Evolutionary conservation across 1,140 invertebrate species (phyloP).

Genomic region (Orchestia grillus): DNA sequence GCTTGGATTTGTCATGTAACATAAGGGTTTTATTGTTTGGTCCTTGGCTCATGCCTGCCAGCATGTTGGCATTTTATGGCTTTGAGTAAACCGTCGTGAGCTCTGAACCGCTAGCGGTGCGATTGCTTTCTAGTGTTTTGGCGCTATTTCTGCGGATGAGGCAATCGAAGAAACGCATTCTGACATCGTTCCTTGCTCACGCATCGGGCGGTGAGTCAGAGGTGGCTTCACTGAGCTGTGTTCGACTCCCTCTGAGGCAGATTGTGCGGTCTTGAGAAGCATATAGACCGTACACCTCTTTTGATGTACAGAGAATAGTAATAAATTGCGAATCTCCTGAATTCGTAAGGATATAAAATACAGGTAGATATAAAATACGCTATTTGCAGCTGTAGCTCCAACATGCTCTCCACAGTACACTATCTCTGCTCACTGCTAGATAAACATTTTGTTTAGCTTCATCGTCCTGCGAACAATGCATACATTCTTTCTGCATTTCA

Average conservation of each 20-base stretch:
- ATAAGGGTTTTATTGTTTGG: neutral
- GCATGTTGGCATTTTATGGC: neutral
- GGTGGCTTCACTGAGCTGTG: neutral
- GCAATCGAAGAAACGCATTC: constrained; percentile 11
- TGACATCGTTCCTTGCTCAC: neutral
- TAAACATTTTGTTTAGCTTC: neutral
- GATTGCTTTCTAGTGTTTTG: neutral
- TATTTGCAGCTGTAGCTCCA: neutral
- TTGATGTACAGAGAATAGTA: neutral
- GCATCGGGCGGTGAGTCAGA: neutral
- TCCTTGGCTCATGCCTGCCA: neutral
- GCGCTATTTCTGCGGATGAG: neutral
- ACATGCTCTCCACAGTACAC: neutral
- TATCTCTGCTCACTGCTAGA: neutral
- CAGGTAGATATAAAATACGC: neutral
- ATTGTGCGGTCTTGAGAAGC: neutral
- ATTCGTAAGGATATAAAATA: neutral
- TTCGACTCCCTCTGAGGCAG: neutral
- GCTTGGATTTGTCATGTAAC: constrained; percentile 39
- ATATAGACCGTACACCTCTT: neutral
- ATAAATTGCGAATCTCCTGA: neutral
- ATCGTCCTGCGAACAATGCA: neutral
- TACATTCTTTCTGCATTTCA: neutral
- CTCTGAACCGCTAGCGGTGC: neutral
- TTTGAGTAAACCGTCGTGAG: neutral